Evolutionary conservation across 2,888 invertebrate species (phyloP).

Genomic region (Ormia ochracea): DNA sequence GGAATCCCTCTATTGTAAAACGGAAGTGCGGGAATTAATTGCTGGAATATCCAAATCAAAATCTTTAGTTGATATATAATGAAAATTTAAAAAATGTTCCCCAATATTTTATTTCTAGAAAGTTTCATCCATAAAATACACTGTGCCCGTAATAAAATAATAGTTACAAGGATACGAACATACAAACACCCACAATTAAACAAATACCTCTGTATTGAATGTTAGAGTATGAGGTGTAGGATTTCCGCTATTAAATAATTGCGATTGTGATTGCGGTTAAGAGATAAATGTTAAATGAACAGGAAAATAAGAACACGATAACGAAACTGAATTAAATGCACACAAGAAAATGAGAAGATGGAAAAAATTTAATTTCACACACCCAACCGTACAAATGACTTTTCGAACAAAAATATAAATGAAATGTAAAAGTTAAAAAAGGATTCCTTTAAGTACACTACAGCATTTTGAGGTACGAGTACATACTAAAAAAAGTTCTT

Average conservation of each 20-base stretch:
- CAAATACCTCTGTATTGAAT: background rate
- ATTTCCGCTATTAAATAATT: slow-evolving; percentile 73
- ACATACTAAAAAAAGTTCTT: no score
- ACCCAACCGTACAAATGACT: no score
- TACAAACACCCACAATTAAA: background rate
- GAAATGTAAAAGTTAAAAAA: no score
- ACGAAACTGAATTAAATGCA: slow-evolving; percentile 10
- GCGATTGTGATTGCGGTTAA: slow-evolving; percentile 70
- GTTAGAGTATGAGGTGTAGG: slow-evolving; percentile 21
- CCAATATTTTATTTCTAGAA: no score
- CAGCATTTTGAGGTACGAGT: no score
- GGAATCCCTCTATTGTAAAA: no score
- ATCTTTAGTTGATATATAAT: no score
- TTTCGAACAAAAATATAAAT: no score
- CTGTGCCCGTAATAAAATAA: background rate
- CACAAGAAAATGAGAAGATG: background rate
- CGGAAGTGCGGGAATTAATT: no score
- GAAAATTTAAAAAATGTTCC: no score
- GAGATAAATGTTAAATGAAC: slow-evolving; percentile 73
- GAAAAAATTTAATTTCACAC: background rate
- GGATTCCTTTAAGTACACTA: no score
- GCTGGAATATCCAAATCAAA: no score
- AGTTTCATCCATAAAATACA: background rate
- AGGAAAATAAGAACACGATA: slow-evolving; percentile 70
- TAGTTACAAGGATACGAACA: background rate